Conservation (phyloP, 2,113 vertebrate species). For the Oophaga pumilio region DNA sequence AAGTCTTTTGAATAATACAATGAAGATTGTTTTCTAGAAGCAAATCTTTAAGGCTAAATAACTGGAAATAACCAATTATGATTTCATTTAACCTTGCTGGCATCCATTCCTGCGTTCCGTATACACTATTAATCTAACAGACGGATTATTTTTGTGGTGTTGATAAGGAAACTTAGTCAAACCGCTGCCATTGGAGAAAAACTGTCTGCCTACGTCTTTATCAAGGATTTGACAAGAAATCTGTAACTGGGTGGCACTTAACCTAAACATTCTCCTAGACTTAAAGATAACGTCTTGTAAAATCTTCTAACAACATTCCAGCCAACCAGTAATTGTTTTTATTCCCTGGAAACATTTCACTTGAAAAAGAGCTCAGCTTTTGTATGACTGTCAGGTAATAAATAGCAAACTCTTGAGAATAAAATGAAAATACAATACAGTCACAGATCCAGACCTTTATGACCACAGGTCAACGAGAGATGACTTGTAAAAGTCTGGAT, state of each 20-base stretch:
- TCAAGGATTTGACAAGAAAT: slow-evolving; percentile 27
- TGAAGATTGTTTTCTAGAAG: too few species aligned
- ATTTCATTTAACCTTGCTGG: neutral
- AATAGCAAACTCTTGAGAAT: slow-evolving; percentile 25
- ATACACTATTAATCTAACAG: neutral
- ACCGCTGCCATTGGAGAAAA: neutral
- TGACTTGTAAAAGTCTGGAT: slow-evolving; percentile 44
- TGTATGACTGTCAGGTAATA: slow-evolving; percentile 41
- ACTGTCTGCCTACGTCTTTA: neutral
- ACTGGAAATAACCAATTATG: neutral
- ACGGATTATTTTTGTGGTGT: neutral
- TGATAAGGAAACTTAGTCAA: slow-evolving; percentile 10
- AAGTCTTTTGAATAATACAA: too few species aligned
- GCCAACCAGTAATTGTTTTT: slow-evolving; percentile 30
- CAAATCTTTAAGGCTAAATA: neutral
- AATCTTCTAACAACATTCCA: slow-evolving; percentile 30
- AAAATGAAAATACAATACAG: slow-evolving; percentile 40
- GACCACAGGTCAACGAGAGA: slow-evolving; percentile 17
- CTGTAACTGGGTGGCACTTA: slow-evolving; percentile 40
- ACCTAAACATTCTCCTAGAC: slow-evolving; percentile 41
- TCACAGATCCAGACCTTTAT: slow-evolving; percentile 24
- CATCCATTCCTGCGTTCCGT: neutral
- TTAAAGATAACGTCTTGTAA: slow-evolving; percentile 41
- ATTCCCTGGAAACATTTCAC: slow-evolving; percentile 24
- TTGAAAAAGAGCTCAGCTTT: slow-evolving; percentile 8